Percentiles rank a stretch among this genome's conserved stretches.
These are phyloP conservation scores for Parazoanthus darwini DNA, from an alignment of 92 coral and sea anemone genomes.

Conservation along the genomic window DNA sequence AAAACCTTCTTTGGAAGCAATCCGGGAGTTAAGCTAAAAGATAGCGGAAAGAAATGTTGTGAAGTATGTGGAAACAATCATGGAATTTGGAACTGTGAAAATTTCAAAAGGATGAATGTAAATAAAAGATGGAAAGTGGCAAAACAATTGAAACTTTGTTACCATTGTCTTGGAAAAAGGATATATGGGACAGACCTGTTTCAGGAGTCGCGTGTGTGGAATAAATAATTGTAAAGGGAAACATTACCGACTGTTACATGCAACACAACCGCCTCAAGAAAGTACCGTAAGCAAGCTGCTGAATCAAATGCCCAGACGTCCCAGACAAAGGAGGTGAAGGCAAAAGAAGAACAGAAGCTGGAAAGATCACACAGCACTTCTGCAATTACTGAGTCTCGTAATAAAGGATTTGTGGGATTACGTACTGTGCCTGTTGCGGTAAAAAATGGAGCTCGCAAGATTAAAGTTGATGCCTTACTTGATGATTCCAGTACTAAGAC, in stretches of 20 bases:
- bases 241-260: constrained; percentile 48
- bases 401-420: constrained; percentile 43
- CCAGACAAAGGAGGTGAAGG: neutral
- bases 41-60: neutral
- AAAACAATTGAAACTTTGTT: constrained; percentile 49
- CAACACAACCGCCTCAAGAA: no score
- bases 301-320: neutral
- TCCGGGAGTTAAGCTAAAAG: no score
- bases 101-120: no score
- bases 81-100: neutral
- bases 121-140: constrained; percentile 46
- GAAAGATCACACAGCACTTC: constrained; percentile 50
- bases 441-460: constrained; percentile 40
- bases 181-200: constrained; percentile 42
- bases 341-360: neutral
- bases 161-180: constrained; percentile 23
- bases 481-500: constrained; percentile 59
- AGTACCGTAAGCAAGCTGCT: neutral
- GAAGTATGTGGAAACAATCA: constrained; percentile 41
- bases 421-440: constrained; percentile 30
- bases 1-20: no score
- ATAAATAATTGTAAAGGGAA: constrained; percentile 44
- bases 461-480: constrained; percentile 53
- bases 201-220: constrained; percentile 53
- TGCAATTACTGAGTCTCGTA: constrained; percentile 13